Conservation (phyloP, 2,113 vertebrate species). For the Prunella fulvescens region DNA sequence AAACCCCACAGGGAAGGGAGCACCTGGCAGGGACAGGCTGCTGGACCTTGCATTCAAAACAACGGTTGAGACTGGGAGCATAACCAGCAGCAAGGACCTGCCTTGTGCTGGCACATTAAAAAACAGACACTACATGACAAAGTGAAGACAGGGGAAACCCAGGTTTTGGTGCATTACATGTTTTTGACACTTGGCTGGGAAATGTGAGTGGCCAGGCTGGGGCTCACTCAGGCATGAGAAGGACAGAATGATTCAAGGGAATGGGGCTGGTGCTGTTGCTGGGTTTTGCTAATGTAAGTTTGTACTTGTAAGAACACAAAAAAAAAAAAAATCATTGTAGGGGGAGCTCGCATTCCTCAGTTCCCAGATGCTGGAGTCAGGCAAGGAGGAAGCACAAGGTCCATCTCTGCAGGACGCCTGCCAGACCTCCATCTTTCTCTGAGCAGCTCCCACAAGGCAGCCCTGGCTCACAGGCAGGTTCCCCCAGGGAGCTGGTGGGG, state of each 20-base stretch:
- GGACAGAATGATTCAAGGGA: neutral
- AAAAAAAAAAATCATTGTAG: neutral
- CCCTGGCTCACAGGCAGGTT: neutral
- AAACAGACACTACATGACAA: neutral
- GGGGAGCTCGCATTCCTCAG: neutral
- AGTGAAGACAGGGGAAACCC: neutral
- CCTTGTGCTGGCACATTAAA: neutral
- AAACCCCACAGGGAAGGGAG: neutral
- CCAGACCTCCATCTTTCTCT: neutral
- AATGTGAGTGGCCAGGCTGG: neutral
- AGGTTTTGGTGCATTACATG: neutral
- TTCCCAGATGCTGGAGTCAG: neutral
- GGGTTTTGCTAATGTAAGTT: neutral
- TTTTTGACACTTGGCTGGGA: neutral
- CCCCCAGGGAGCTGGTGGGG: neutral
- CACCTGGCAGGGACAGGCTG: neutral
- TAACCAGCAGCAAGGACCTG: neutral
- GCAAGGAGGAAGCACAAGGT: neutral
- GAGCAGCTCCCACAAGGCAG: neutral
- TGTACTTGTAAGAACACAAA: neutral
- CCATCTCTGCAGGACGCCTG: neutral
- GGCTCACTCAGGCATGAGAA: fast-evolving
- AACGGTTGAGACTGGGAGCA: neutral
- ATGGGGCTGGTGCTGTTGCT: neutral
- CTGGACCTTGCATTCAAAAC: neutral